phyloP scores from a whole-genome alignment of 1,140 invertebrate genomes.

The Trypoxylus dichotomus region DNA sequence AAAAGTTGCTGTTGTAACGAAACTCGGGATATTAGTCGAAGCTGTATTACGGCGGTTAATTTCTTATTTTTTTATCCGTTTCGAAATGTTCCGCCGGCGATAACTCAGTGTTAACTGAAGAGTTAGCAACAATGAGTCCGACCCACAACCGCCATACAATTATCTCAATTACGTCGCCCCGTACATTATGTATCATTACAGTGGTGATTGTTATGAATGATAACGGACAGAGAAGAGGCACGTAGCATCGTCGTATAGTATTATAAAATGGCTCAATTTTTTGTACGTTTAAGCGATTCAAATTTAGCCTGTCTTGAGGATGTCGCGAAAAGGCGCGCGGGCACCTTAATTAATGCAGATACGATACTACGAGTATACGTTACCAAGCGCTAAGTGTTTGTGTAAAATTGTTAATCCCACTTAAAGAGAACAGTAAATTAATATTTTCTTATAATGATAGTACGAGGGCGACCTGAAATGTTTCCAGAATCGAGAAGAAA shows the following conservation, averaged over 20 bases:
- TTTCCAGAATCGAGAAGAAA: too few species aligned
- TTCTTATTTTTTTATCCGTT: not conserved
- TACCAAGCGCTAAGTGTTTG: too few species aligned
- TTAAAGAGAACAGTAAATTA: too few species aligned
- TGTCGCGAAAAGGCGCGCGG: too few species aligned
- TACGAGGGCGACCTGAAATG: too few species aligned
- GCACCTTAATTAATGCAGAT: too few species aligned
- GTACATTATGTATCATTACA: slow-evolving; percentile 17
- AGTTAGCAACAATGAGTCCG: slow-evolving; percentile 20
- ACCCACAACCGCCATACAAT: slow-evolving; percentile 18
- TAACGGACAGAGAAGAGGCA: not conserved
- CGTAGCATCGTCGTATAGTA: not conserved
- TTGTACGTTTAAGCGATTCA: not conserved
- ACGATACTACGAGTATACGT: too few species aligned
- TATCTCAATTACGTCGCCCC: slow-evolving; percentile 20
- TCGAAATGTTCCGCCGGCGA: not conserved
- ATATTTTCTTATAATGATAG: too few species aligned
- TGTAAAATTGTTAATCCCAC: too few species aligned
- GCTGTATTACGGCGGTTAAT: not conserved
- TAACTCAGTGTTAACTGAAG: slow-evolving; percentile 21
- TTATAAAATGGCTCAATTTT: not conserved
- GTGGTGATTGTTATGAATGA: slow-evolving; percentile 11
- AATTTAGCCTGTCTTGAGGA: too few species aligned
- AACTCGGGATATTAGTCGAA: not conserved
- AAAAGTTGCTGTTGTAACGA: not conserved